Evolutionary conservation across 2,888 invertebrate species (phyloP).

Genomic region (Gastracanthus pulcherrimus): DNA sequence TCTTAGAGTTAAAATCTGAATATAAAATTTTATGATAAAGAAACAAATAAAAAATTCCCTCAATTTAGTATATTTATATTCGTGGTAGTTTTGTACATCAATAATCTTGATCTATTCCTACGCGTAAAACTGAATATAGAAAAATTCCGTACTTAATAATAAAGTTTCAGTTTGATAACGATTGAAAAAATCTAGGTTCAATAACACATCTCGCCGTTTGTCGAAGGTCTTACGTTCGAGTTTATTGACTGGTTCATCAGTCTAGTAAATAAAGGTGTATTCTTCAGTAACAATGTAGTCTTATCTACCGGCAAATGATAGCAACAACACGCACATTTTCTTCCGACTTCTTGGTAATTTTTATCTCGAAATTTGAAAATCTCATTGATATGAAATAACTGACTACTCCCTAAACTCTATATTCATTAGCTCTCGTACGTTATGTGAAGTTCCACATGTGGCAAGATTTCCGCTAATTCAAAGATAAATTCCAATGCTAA

Average conservation of each 20-base stretch:
- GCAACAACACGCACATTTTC: not conserved
- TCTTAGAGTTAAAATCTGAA: too few species aligned
- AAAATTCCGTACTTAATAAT: not conserved
- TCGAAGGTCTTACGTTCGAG: slow-evolving; percentile 19
- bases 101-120: not conserved
- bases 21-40: too few species aligned
- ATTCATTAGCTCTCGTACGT: too few species aligned
- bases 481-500: slow-evolving; percentile 6
- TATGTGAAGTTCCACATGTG: too few species aligned
- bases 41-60: too few species aligned
- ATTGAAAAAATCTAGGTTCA: slow-evolving; percentile 40
- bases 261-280: slow-evolving; percentile 40
- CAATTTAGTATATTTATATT: too few species aligned
- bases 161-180: slow-evolving; percentile 24
- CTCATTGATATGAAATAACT: not conserved
- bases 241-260: slow-evolving; percentile 39
- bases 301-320: slow-evolving; percentile 9
- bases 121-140: too few species aligned
- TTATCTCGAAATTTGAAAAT: not conserved
- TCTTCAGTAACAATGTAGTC: not conserved
- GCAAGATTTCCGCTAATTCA: not conserved
- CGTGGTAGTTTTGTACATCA: too few species aligned
- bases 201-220: slow-evolving; percentile 39
- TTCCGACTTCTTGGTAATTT: not conserved
- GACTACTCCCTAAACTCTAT: too few species aligned